These are phyloP conservation scores for Aphodius sticticus DNA, from an alignment of 2,888 invertebrate species.

Conservation along the genomic window DNA sequence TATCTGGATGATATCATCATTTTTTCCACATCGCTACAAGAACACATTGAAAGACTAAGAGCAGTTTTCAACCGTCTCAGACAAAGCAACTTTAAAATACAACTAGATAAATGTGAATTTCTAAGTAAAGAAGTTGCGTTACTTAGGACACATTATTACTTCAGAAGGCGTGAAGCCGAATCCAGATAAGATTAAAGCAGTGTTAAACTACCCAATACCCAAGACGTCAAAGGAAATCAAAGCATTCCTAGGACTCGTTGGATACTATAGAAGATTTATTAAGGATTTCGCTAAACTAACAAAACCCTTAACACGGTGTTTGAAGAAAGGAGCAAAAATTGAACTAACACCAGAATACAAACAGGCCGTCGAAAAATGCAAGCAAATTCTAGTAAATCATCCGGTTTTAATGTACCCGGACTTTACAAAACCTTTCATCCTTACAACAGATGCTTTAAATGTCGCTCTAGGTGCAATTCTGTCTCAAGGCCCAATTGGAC, in stretches of 20 bases:
- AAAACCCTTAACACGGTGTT: constrained; percentile 24
- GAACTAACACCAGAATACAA: not conserved
- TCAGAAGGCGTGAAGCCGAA: constrained; percentile 29
- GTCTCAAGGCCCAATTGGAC: constrained; percentile 36
- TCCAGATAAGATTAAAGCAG: constrained; percentile 38
- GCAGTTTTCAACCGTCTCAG: constrained; percentile 13
- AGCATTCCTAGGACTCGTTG: constrained; percentile 27
- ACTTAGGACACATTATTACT: too few relatives aligned
- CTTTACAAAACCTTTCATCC: not conserved
- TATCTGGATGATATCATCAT: too few relatives aligned
- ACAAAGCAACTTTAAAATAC: constrained; percentile 12
- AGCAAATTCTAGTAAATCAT: not conserved
- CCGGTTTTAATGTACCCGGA: constrained; percentile 5
- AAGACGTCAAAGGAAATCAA: constrained; percentile 32
- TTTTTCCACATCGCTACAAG: constrained; percentile 35
- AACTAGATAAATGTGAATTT: constrained; percentile 7
- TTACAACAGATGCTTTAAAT: constrained; percentile 44
- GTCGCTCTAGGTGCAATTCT: constrained; percentile 42
- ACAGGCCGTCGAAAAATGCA: not conserved
- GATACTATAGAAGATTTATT: too few relatives aligned
- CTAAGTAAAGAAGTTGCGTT: too few relatives aligned
- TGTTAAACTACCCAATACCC: constrained; percentile 38
- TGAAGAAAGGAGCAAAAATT: constrained; percentile 27
- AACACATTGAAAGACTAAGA: constrained; percentile 42
- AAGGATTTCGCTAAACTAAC: too few relatives aligned